Percentiles rank a stretch among this genome's conserved stretches.
Conservation (phyloP, 1,140 invertebrate genomes). For the Neuroterus valhalla region DNA sequence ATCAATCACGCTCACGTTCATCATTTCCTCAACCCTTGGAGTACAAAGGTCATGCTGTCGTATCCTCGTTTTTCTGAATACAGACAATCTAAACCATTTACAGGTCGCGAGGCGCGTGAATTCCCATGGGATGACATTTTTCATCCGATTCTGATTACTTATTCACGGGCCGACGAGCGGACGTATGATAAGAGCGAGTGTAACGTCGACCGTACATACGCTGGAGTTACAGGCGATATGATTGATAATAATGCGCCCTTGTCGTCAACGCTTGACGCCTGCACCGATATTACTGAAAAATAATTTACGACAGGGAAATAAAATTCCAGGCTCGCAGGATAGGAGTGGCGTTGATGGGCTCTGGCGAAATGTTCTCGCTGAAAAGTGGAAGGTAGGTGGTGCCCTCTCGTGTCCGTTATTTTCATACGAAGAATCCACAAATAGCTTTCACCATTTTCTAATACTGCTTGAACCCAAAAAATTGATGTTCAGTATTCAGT, state of each 20-base stretch:
- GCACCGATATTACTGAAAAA: slow-evolving; percentile 59
- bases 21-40: neutral
- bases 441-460: slow-evolving; percentile 37
- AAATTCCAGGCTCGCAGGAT: slow-evolving; percentile 48
- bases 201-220: neutral
- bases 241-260: slow-evolving; percentile 62
- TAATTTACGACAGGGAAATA: slow-evolving; percentile 62
- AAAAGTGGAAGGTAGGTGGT: slow-evolving; percentile 25
- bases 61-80: neutral
- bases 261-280: slow-evolving; percentile 49
- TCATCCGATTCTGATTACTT: slow-evolving; percentile 64
- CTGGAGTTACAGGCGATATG: slow-evolving; percentile 46
- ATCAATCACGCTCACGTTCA: neutral
- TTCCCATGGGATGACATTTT: slow-evolving; percentile 60
- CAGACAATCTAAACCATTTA: slow-evolving; percentile 42
- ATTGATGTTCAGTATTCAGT: too few relatives aligned
- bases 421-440: slow-evolving; percentile 27
- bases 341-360: slow-evolving; percentile 30
- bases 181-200: slow-evolving; percentile 41
- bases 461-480: slow-evolving; percentile 28
- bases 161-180: slow-evolving; percentile 60
- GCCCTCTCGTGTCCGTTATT: slow-evolving; percentile 37
- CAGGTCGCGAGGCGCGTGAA: slow-evolving; percentile 59
- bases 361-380: neutral
- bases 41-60: neutral